Evolutionary conservation across 2,888 invertebrate species (phyloP).

Genomic region (Drosophila birchii): DNA sequence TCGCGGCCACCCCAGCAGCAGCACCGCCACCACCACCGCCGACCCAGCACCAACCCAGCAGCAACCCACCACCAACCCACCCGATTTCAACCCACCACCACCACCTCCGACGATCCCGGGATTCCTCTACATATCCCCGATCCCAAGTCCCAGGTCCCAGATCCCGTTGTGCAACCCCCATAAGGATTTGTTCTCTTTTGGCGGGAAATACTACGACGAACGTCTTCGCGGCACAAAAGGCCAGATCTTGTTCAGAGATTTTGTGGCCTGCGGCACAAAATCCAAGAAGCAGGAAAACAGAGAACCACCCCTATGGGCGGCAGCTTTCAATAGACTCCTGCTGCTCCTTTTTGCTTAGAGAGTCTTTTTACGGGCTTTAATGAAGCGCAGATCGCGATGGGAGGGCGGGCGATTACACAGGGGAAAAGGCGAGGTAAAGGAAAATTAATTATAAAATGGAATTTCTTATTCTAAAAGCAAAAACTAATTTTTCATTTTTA

Average conservation of each 20-base stretch:
- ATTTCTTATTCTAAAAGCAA: neutral
- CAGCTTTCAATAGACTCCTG: slow-evolving; percentile 64
- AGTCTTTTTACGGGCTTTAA: slow-evolving; percentile 18
- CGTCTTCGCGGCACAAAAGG: slow-evolving; percentile 63
- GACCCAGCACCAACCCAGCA: slow-evolving; percentile 34
- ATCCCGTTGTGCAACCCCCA: slow-evolving; percentile 71
- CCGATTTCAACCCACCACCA: slow-evolving; percentile 66
- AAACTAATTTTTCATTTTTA: neutral
- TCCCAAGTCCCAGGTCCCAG: slow-evolving; percentile 12
- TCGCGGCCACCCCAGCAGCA: slow-evolving; percentile 22
- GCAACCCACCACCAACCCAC: slow-evolving; percentile 58
- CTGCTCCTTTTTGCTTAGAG: slow-evolving; percentile 68
- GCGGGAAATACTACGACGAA: slow-evolving; percentile 64
- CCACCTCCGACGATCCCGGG: slow-evolving; percentile 54
- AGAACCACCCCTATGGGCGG: slow-evolving; percentile 60
- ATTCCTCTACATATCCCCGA: slow-evolving; percentile 9
- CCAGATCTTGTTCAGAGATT: slow-evolving; percentile 41
- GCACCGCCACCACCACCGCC: slow-evolving; percentile 55
- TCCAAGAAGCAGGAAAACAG: neutral
- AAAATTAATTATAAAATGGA: neutral
- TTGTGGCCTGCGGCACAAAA: slow-evolving; percentile 49
- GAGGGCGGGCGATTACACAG: slow-evolving; percentile 42
- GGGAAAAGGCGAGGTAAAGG: neutral
- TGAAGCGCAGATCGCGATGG: slow-evolving; percentile 47
- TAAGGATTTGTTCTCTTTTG: slow-evolving; percentile 54